phyloP scores from a whole-genome alignment of 1,140 invertebrate species.

The Diachasma alloeum region DNA sequence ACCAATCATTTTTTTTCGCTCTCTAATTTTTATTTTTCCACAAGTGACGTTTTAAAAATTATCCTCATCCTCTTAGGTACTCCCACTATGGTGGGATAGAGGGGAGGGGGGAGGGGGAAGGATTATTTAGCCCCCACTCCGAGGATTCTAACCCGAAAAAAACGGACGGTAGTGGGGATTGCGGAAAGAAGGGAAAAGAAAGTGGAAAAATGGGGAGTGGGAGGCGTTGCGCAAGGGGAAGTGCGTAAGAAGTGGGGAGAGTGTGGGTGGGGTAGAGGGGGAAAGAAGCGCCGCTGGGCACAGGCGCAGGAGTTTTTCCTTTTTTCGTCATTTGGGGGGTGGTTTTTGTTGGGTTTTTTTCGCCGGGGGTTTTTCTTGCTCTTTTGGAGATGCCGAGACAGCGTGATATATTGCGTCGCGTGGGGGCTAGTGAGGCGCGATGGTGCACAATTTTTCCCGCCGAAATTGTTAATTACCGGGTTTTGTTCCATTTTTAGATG shows the following conservation, averaged over 20 bases:
- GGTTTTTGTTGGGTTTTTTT: background rate
- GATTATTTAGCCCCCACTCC: background rate
- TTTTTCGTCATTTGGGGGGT: slow-evolving; percentile 25
- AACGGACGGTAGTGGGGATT: background rate
- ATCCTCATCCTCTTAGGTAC: slow-evolving; percentile 31
- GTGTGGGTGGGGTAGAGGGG: slow-evolving; percentile 3
- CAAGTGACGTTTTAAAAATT: slow-evolving; percentile 60
- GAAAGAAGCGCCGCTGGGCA: slow-evolving; percentile 27
- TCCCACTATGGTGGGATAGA: background rate
- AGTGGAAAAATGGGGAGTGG: background rate
- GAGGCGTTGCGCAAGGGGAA: background rate
- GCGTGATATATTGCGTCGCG: slow-evolving; percentile 59
- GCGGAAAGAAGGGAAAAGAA: background rate
- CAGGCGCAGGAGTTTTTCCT: background rate
- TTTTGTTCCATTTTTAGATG: background rate
- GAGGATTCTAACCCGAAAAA: background rate
- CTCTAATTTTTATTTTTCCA: slow-evolving; percentile 57
- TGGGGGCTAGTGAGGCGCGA: slow-evolving; percentile 29
- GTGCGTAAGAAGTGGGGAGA: slow-evolving; percentile 8
- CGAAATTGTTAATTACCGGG: slow-evolving; percentile 45
- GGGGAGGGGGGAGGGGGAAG: background rate
- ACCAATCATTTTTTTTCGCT: slow-evolving; percentile 27
- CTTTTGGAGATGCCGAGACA: slow-evolving; percentile 40
- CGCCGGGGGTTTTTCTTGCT: slow-evolving; percentile 33
- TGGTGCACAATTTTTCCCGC: slow-evolving; percentile 62